Base-by-base conservation (phyloP, 2,888 invertebrate genomes). In the Globia sparganii region DNA sequence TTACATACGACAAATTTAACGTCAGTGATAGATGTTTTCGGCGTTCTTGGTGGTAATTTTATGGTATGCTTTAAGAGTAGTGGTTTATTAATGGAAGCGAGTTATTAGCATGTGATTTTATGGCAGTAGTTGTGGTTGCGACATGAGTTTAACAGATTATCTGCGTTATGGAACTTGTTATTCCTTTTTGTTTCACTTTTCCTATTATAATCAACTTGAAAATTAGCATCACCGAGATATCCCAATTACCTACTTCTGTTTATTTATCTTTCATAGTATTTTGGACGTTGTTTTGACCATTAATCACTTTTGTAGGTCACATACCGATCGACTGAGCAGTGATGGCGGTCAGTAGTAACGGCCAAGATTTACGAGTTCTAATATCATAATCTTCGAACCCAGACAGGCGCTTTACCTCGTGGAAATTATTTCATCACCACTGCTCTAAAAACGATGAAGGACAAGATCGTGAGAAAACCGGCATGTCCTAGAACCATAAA, bases 1-100 rank as follows among this genome's bases (percentile, higher is more conserved):
- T 72, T 83, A 74, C 72, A 73, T 83, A 66, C 85, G 86, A 85
- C 86, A 88, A 91, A 90, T 89, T 86, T 43, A 65, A 31, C 28
- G 53, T 21, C 49, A 68, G 9, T 81, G 34, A 61, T 37, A 37
- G n/a, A 28, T 62, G 40, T 34, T 15, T 8, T 49, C 13, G 4
- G 62, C 13, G 40, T 46, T 46, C 13, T 56, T 46, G 37, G 1
- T 58, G 5, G 28, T 65, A 25, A 53, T 66, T 59, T 53, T n/a
- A 59, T 28, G 21, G 6, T 53, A 15, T 25, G 31, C 21, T 77
- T 68, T 46, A 9, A 49, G 43, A 13, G 13, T 13, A 43, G n/a
- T 0, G 15, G 46, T 40, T 58, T 80, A 0, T 28, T 9, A 49
- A 28, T 46, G 25, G n/a, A 28, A 31, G 15, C 25, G 0, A 11